These are phyloP conservation scores for Meda fulgida DNA, from an alignment of 2,797 vertebrate genomes.

Conservation along the genomic window DNA sequence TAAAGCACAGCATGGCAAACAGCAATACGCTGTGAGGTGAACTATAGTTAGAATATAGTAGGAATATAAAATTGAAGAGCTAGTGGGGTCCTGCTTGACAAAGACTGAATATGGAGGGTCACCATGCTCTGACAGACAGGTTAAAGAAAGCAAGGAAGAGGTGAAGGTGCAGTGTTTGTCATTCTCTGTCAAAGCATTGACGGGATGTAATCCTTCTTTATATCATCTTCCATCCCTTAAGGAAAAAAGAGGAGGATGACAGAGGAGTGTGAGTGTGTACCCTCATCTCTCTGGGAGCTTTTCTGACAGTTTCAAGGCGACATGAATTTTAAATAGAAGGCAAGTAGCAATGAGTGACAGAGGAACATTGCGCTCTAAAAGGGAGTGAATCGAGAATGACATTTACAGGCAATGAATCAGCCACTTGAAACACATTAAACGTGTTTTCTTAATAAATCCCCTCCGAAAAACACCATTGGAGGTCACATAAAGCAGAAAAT, in stretches of 20 bases:
- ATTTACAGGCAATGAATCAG: conserved; percentile 31
- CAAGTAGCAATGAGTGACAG: conserved; percentile 37
- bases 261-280: conserved; percentile 14
- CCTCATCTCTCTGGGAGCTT: conserved; percentile 26
- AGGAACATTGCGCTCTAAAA: conserved; percentile 22
- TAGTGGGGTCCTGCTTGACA: not conserved
- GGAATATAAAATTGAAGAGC: conserved; percentile 1
- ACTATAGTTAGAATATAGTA: not conserved
- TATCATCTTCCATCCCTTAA: conserved; percentile 29
- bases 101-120: not conserved
- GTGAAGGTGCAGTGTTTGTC: conserved; percentile 38
- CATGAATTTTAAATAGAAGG: conserved; percentile 38
- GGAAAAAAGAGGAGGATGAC: not conserved
- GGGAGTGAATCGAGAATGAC: not conserved
- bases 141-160: conserved; percentile 7
- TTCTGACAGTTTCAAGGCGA: conserved; percentile 31
- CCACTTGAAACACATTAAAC: conserved; percentile 14
- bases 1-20: conserved; percentile 20
- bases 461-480: not conserved
- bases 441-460: conserved; percentile 17
- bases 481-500: not conserved
- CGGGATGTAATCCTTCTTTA: conserved; percentile 28
- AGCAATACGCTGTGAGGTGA: not conserved
- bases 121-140: not conserved
- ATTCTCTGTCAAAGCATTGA: conserved; percentile 24